Percentiles rank a stretch among this genome's conserved stretches.
Conservation (phyloP, 2,797 vertebrate species). For the Mormyrus hasselquistii region DNA sequence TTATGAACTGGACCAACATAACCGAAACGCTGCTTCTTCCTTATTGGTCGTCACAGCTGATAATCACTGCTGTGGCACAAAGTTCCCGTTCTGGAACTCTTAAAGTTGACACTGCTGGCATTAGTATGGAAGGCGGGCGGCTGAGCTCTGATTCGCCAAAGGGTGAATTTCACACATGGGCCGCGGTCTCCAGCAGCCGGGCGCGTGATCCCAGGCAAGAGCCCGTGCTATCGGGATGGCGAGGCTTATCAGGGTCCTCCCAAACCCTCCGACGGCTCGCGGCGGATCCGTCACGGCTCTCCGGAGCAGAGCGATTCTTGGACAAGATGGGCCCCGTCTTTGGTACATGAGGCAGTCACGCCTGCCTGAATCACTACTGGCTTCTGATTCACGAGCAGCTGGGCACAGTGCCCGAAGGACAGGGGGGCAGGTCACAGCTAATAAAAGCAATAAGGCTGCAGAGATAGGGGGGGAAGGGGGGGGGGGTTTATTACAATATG, state of each 20-base stretch:
- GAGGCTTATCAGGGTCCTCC: neutral
- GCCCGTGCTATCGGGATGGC: neutral
- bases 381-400: neutral
- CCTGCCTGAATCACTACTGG: neutral
- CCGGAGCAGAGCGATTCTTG: conserved; percentile 3
- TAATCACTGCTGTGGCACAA: neutral
- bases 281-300: neutral
- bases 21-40: neutral
- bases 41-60: neutral
- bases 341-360: neutral
- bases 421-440: neutral
- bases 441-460: neutral
- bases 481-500: neutral
- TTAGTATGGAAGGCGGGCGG: neutral
- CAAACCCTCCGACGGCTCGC: neutral
- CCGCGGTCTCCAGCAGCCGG: neutral
- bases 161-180: neutral
- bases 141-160: conserved; percentile 11
- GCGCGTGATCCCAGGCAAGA: neutral
- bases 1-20: neutral
- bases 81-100: neutral
- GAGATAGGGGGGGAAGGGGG: neutral
- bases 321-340: neutral
- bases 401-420: neutral
- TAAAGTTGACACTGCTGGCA: neutral